Conservation (phyloP, 2,888 invertebrate genomes). For the Xestia xanthographa region DNA sequence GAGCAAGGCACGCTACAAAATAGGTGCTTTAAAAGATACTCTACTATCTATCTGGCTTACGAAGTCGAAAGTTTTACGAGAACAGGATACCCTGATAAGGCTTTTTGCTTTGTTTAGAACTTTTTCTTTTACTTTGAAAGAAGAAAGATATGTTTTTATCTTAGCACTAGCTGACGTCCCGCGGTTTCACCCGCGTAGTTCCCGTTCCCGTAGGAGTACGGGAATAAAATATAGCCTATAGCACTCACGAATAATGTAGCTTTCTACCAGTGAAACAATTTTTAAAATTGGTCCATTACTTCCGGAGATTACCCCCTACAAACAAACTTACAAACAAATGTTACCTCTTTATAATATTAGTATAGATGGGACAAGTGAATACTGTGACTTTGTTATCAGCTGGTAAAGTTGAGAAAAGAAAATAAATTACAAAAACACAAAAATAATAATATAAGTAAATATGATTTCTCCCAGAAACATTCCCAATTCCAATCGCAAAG, state of each 20-base stretch:
- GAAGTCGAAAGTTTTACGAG: constrained; percentile 65
- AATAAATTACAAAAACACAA: neutral
- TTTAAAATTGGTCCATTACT: no score
- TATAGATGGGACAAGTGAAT: constrained; percentile 16
- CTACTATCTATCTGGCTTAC: constrained; percentile 49
- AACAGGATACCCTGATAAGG: constrained; percentile 65
- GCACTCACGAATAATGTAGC: no score
- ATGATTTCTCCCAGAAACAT: constrained; percentile 30
- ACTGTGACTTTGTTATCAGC: constrained; percentile 11
- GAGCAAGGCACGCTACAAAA: constrained; percentile 64
- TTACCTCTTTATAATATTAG: no score
- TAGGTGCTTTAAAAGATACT: constrained; percentile 44
- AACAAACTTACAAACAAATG: no score
- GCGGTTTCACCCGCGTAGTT: no score
- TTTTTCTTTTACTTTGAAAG: constrained; percentile 33
- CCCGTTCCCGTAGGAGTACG: no score
- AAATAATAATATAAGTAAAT: constrained; percentile 1
- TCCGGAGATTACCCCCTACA: no score
- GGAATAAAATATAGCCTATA: no score
- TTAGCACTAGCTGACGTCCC: no score
- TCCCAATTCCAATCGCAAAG: constrained; percentile 28
- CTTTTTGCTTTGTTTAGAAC: constrained; percentile 41
- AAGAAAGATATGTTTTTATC: neutral
- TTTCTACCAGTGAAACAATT: no score
- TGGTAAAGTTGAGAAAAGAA: neutral